These are phyloP conservation scores for Monodelphis domestica DNA, from an alignment of 2,797 vertebrate species.

Conservation along the genomic window DNA sequence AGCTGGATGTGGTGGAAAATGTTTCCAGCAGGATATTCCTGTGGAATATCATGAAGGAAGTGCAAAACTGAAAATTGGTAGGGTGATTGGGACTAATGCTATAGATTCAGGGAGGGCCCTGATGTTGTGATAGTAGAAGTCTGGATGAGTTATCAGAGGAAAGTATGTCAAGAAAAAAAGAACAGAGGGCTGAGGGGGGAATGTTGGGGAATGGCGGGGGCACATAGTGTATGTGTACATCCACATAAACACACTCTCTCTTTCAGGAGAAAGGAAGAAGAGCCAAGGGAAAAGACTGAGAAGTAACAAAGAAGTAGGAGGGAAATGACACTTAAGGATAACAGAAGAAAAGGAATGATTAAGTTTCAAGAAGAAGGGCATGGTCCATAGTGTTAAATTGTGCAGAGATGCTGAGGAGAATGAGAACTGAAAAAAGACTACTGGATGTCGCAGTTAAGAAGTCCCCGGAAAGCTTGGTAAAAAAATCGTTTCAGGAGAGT, in stretches of 20 bases:
- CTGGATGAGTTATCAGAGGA: not conserved
- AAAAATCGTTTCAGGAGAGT: not conserved
- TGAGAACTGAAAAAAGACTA: not conserved
- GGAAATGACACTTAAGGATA: not conserved
- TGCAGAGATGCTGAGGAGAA: not conserved
- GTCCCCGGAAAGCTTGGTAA: not conserved
- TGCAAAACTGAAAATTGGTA: no score
- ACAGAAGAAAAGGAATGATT: not conserved
- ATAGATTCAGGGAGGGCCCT: no score
- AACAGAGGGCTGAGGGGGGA: not conserved
- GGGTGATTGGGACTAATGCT: no score
- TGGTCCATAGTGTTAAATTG: not conserved
- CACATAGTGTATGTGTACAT: not conserved
- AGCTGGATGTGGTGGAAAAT: no score
- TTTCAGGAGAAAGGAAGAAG: not conserved
- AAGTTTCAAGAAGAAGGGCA: not conserved
- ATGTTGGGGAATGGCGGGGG: not conserved
- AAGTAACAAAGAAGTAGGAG: not conserved
- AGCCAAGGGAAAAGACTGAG: not conserved
- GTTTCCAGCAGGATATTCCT: no score
- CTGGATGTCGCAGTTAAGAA: not conserved
- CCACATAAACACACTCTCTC: not conserved
- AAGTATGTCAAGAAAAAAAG: slow-evolving; percentile 36
- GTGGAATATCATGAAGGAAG: no score
- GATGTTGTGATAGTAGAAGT: not conserved